Evolutionary conservation across 2,888 invertebrate species (phyloP).

Genomic region (Sycophila texana): DNA sequence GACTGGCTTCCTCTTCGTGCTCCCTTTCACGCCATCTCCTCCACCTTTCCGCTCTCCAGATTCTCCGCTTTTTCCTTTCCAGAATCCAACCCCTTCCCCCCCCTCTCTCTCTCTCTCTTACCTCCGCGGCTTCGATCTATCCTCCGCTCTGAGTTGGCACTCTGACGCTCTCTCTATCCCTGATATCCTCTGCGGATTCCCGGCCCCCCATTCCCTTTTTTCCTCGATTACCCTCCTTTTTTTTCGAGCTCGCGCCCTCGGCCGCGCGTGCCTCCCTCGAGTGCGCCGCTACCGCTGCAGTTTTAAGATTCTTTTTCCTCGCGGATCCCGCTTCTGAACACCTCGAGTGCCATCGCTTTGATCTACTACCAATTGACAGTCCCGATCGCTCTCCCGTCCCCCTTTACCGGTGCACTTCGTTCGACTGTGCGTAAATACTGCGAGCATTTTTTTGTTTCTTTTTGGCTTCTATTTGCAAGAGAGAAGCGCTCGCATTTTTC

Average conservation of each 20-base stretch:
- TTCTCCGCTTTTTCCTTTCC: not conserved
- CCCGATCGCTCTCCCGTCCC: too few relatives aligned
- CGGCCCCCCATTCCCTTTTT: not conserved
- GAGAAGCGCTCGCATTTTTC: too few relatives aligned
- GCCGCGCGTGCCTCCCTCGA: not conserved
- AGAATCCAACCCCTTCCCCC: not conserved
- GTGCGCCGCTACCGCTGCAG: constrained; percentile 14
- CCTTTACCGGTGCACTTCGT: too few relatives aligned
- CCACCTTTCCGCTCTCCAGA: constrained; percentile 5
- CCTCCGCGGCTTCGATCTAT: not conserved
- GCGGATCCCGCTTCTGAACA: not conserved
- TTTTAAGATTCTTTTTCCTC: constrained; percentile 1
- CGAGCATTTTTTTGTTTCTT: too few relatives aligned
- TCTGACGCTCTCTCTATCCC: not conserved
- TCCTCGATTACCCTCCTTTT: not conserved
- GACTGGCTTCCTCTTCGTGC: not conserved
- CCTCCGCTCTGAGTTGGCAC: not conserved
- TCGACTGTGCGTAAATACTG: too few relatives aligned
- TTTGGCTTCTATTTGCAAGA: too few relatives aligned
- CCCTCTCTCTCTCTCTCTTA: not conserved
- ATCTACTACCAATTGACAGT: too few relatives aligned
- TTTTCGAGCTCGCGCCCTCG: not conserved
- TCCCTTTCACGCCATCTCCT: not conserved
- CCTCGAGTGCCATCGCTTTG: too few relatives aligned
- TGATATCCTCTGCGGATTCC: constrained; percentile 26